Evolutionary conservation across 2,113 vertebrate species (phyloP).

Genomic region (Dasypus novemcinctus): DNA sequence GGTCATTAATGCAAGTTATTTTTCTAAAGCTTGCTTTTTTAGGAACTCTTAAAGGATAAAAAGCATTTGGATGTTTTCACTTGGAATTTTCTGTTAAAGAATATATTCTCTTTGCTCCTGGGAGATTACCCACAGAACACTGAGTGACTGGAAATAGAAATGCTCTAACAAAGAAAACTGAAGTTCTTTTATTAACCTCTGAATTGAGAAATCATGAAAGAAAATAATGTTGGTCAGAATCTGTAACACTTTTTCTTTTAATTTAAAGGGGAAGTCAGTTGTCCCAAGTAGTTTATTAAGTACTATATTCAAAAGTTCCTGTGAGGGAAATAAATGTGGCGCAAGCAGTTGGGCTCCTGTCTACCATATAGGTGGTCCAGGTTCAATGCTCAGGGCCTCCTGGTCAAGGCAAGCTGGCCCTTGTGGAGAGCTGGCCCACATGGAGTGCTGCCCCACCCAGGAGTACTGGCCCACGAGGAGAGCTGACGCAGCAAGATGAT

Average conservation of each 20-base stretch:
- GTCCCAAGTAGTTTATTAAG: slow-evolving; percentile 92
- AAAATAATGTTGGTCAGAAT: slow-evolving; percentile 92
- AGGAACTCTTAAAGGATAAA: slow-evolving; percentile 91
- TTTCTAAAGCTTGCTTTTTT: slow-evolving; percentile 85
- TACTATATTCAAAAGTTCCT: slow-evolving; percentile 89
- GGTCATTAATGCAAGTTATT: slow-evolving; percentile 84
- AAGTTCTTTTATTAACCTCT: slow-evolving; percentile 92
- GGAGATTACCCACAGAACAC: slow-evolving; percentile 86
- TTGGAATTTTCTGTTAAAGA: slow-evolving; percentile 82
- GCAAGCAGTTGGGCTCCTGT: too few species aligned
- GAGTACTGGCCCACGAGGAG: too few species aligned
- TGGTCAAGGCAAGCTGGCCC: too few species aligned
- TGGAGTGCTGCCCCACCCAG: too few species aligned
- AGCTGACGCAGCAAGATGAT: too few species aligned
- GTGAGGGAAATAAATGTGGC: too few species aligned
- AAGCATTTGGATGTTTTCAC: slow-evolving; percentile 88
- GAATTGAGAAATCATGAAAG: slow-evolving; percentile 93
- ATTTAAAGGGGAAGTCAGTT: slow-evolving; percentile 87
- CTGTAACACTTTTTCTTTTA: slow-evolving; percentile 88
- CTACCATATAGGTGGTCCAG: too few species aligned
- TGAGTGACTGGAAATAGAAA: slow-evolving; percentile 89
- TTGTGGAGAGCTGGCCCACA: too few species aligned
- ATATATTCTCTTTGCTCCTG: slow-evolving; percentile 74
- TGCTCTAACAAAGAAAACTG: slow-evolving; percentile 91
- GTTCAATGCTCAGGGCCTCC: too few species aligned